Evolutionary conservation across 2,888 invertebrate genomes (phyloP).

Genomic region (Chaitophorus viminalis): DNA sequence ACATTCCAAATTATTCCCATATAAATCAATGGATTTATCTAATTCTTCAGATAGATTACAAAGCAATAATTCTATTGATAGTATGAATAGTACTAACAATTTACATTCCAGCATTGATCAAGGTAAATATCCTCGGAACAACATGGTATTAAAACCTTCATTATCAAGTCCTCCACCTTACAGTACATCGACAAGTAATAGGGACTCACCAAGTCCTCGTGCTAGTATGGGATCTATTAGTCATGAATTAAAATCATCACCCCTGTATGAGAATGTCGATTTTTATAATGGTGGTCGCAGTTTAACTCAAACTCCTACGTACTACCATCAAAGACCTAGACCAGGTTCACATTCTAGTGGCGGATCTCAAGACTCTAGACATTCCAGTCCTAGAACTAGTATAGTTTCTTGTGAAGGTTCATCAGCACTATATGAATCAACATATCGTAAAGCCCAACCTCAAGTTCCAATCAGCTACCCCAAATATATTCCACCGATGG

Average conservation of each 20-base stretch:
- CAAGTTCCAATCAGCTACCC: constrained; percentile 76
- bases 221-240: constrained; percentile 49
- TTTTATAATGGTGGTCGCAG: constrained; percentile 75
- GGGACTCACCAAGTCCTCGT: constrained; percentile 63
- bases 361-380: constrained; percentile 69
- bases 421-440: constrained; percentile 70
- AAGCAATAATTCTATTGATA: constrained; percentile 25
- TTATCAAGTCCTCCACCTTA: constrained; percentile 51
- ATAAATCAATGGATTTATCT: constrained; percentile 41
- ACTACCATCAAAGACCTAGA: constrained; percentile 69
- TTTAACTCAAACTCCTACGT: constrained; percentile 70
- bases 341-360: constrained; percentile 69
- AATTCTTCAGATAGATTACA: constrained; percentile 34
- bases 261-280: constrained; percentile 85
- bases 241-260: constrained; percentile 67
- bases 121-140: constrained; percentile 35
- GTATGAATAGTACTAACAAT: constrained; percentile 19
- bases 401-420: constrained; percentile 65
- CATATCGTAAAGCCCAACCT: constrained; percentile 81
- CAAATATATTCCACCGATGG: constrained; percentile 65
- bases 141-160: constrained; percentile 37
- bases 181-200: not conserved
- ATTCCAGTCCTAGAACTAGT: constrained; percentile 69
- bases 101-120: constrained; percentile 48
- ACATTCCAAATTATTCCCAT: constrained; percentile 55